Base-by-base conservation (phyloP, 2,888 invertebrate species). In the Apodemia mormo region DNA sequence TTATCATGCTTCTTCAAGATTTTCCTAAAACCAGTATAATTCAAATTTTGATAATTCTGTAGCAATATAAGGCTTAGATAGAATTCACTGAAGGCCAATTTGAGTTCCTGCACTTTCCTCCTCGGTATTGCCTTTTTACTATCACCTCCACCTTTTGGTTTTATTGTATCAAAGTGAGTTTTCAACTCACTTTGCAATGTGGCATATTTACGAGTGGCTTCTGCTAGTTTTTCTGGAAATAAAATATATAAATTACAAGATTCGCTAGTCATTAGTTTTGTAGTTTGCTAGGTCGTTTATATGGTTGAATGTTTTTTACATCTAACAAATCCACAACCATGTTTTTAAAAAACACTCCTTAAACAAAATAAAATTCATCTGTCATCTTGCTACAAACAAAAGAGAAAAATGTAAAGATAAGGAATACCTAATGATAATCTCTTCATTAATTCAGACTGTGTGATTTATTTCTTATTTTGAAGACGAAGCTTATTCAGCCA, bases 1-100 rank as follows among this genome's bases (percentile, higher is more conserved):
- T 99, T 99, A 90, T 99, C 99, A 86, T 99, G 99, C 89, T 99
- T 99, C 89, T 99, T 99, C 74, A 99, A 95, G 83, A 99, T 99
- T 92, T 99, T 99, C 74, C 99, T 95, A 93, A 99, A 99, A 1
- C 99, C 99, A 3, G 99, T 99, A 83, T 98, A 98, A 92, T 99
- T 99, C 69, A 99, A 94, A 86, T 98, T 99, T 91, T 99, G 99
- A 86, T 99, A 99, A 87, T 99, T 99, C 90, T 99, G 99, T 72
- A 99, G 94, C 22, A 99, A 94, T 79, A 99, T 98, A 67, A 99
- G 94, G 82, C 98, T 98, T 64, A 99, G 94, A 88, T 99, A 99
- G 92, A 99, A 99, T 94, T 99, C 99, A 82, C 98, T 98, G 89
- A 99, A 99, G 0, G 99, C 99, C 77, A 99, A 93, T 88, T 99